These are phyloP conservation scores for Furcifer pardalis DNA, from an alignment of 2,797 vertebrate genomes.

Conservation along the genomic window DNA sequence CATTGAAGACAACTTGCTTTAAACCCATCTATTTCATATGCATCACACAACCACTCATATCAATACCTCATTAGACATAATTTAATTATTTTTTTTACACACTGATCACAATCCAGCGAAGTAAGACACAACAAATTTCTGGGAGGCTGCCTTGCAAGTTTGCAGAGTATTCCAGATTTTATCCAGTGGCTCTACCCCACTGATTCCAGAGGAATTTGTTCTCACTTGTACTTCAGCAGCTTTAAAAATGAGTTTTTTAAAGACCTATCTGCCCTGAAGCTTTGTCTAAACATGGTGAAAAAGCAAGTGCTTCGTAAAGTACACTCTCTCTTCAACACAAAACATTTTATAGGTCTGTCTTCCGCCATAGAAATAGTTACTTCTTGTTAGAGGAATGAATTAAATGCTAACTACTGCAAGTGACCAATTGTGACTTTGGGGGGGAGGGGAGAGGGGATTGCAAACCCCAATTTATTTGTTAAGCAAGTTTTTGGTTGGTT, in stretches of 20 bases:
- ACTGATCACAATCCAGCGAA: background rate
- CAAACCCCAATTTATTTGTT: too few species aligned
- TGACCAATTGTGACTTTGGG: too few species aligned
- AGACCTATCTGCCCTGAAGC: background rate
- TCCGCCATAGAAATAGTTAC: background rate
- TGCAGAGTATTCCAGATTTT: conserved; percentile 17
- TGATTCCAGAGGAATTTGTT: conserved; percentile 43
- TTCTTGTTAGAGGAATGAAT: background rate
- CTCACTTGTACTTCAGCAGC: conserved; percentile 9
- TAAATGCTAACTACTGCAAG: background rate
- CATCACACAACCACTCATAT: background rate
- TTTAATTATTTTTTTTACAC: background rate
- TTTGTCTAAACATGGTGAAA: background rate
- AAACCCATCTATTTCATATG: background rate
- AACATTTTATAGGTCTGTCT: background rate
- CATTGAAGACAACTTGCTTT: background rate
- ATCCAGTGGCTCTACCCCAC: background rate
- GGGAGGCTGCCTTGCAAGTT: background rate
- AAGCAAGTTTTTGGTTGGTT: too few species aligned
- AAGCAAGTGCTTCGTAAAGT: background rate
- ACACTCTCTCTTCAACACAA: background rate
- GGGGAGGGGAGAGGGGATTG: too few species aligned
- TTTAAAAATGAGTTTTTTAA: background rate
- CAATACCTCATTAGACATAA: background rate
- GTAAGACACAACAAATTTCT: background rate